These are phyloP conservation scores for Rostratula benghalensis DNA, from an alignment of 2,113 vertebrate genomes.

Conservation along the genomic window DNA sequence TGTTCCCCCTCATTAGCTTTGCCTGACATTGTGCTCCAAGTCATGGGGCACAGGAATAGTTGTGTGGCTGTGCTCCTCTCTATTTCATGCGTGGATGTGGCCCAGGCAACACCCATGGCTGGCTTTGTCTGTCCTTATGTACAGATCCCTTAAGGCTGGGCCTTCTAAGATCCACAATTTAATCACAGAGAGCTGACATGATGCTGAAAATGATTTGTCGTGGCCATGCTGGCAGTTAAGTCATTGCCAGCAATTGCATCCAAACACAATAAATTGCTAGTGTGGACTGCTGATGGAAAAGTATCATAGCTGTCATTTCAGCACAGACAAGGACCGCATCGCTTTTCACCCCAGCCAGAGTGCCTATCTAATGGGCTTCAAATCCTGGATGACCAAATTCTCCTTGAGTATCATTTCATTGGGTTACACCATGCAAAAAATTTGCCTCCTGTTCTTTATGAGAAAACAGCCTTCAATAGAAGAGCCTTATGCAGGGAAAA, in stretches of 20 bases:
- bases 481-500: fast-evolving
- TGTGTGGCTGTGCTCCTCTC: not conserved
- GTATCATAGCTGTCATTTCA: conserved; percentile 26
- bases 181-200: conserved; percentile 52
- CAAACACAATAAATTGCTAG: conserved; percentile 46
- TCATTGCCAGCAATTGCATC: conserved; percentile 50
- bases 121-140: not conserved
- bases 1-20: conserved; percentile 55
- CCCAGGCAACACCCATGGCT: not conserved
- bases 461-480: not conserved
- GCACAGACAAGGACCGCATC: not conserved
- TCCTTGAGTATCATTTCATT: not conserved
- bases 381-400: not conserved
- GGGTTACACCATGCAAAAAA: not conserved
- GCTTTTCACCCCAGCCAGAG: not conserved
- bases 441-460: not conserved
- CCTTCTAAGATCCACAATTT: conserved; percentile 39
- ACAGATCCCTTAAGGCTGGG: not conserved
- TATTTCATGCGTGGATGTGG: not conserved
- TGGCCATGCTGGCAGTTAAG: conserved; percentile 48
- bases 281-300: not conserved
- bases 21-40: not conserved
- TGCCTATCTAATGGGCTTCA: not conserved
- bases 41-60: not conserved
- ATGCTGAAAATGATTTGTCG: conserved; percentile 53